A percentile compares a stretch with the other conserved stretches of the same genome.
phyloP scores from a whole-genome alignment of 2,888 invertebrate species.

The Diabrotica balteata region DNA sequence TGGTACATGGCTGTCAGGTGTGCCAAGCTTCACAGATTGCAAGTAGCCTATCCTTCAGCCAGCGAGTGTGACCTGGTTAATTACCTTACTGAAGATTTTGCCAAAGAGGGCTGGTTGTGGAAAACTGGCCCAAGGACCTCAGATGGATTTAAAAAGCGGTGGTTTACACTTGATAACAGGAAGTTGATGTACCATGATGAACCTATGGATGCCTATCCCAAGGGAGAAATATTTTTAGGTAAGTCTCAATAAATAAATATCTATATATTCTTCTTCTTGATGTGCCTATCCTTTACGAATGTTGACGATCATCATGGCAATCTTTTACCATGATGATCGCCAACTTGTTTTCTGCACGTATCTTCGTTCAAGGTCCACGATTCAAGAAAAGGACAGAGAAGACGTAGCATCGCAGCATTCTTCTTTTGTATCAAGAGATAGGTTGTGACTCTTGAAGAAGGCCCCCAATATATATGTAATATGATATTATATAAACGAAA shows the following conservation, averaged over 20 bases:
- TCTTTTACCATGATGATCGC: too few relatives aligned
- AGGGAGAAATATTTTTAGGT: slow-evolving; percentile 90
- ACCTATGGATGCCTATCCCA: slow-evolving; percentile 85
- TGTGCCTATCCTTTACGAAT: too few relatives aligned
- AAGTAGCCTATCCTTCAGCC: slow-evolving; percentile 79
- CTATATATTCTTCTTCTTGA: too few relatives aligned
- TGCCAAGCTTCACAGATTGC: slow-evolving; percentile 82
- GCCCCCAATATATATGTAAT: too few relatives aligned
- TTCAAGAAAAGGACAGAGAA: too few relatives aligned
- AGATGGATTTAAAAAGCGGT: slow-evolving; percentile 84
- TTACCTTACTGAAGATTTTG: slow-evolving; percentile 81
- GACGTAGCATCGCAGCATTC: too few relatives aligned
- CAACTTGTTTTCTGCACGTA: too few relatives aligned
- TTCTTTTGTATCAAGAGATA: too few relatives aligned
- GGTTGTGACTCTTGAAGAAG: too few relatives aligned
- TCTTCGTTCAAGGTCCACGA: too few relatives aligned
- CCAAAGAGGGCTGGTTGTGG: slow-evolving; percentile 86
- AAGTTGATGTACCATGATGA: slow-evolving; percentile 94
- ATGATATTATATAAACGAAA: too few relatives aligned
- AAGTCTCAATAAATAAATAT: slow-evolving; percentile 34
- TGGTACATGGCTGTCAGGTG: slow-evolving; percentile 76
- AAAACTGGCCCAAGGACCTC: slow-evolving; percentile 86
- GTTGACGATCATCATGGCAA: too few relatives aligned
- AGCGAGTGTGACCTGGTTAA: slow-evolving; percentile 75
- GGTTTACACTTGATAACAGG: slow-evolving; percentile 88